Percentiles rank a stretch among this genome's conserved stretches.
phyloP scores from a whole-genome alignment of 2,888 invertebrate species.

The Anarsia innoxiella region DNA sequence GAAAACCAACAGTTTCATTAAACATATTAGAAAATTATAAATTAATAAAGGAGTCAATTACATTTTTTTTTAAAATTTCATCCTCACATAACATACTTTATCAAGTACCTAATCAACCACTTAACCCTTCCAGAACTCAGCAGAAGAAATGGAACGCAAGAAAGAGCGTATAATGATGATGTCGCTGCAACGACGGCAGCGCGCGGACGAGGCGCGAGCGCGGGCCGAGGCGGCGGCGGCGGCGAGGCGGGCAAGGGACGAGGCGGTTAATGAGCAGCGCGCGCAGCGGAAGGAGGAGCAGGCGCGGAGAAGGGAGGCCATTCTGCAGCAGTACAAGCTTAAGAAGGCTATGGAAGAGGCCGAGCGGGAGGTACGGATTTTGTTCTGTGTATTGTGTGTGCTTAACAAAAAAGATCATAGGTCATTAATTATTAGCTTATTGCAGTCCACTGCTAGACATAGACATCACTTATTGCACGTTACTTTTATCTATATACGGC shows the following conservation, averaged over 20 bases:
- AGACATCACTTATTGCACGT: no score
- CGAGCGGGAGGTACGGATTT: conserved; percentile 90
- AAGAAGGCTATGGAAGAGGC: conserved; percentile 96
- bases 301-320: conserved; percentile 87
- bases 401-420: no score
- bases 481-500: no score
- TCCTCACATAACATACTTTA: not conserved
- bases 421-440: no score
- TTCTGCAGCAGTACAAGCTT: conserved; percentile 93
- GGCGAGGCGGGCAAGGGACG: conserved; percentile 83
- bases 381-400: no score
- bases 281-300: conserved; percentile 87
- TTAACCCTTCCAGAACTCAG: conserved; percentile 77
- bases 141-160: conserved; percentile 94
- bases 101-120: not conserved
- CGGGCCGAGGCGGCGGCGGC: conserved; percentile 83
- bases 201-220: conserved; percentile 90
- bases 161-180: conserved; percentile 93
- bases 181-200: conserved; percentile 91
- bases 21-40: no score
- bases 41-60: no score
- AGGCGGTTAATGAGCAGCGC: conserved; percentile 84
- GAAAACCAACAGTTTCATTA: no score
- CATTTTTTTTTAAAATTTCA: no score
- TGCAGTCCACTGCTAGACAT: no score